A percentile compares a stretch with the other conserved stretches of the same genome.
Evolutionary conservation across 2,797 vertebrate genomes (phyloP).

Genomic region (Eurystomus glaucurus): DNA sequence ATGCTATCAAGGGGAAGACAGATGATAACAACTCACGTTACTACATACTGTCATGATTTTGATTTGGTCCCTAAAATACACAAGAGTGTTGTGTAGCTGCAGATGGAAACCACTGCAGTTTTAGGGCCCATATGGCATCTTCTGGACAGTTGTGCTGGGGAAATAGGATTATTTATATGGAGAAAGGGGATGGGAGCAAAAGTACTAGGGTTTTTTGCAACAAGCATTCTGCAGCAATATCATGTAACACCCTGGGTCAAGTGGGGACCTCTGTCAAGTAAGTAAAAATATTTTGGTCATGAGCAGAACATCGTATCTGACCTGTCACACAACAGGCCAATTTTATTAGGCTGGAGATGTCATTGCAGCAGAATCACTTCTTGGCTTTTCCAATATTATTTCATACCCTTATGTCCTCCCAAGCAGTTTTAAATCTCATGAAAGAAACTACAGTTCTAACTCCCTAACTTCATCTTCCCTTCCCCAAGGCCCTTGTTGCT

Average conservation of each 20-base stretch:
- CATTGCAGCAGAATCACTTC: background rate
- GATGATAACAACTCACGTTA: background rate
- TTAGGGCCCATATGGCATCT: background rate
- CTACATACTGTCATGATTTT: background rate
- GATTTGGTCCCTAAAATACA: background rate
- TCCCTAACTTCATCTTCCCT: background rate
- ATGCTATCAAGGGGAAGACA: background rate
- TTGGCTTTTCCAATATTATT: background rate
- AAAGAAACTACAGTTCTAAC: background rate
- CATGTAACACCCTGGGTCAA: background rate
- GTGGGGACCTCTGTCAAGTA: background rate
- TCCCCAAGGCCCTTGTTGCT: background rate
- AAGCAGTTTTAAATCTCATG: background rate
- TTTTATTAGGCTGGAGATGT: background rate
- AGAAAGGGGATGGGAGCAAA: background rate
- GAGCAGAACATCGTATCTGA: background rate
- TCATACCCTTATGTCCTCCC: background rate
- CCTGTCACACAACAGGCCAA: background rate
- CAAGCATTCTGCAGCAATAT: background rate
- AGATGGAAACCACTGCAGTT: background rate
- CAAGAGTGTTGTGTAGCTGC: background rate
- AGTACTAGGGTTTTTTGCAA: background rate
- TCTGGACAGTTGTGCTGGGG: background rate
- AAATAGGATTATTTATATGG: background rate
- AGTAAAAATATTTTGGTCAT: background rate